These are phyloP conservation scores for Lateolabrax maculatus DNA, from an alignment of 2,797 vertebrate genomes.

Conservation along the genomic window DNA sequence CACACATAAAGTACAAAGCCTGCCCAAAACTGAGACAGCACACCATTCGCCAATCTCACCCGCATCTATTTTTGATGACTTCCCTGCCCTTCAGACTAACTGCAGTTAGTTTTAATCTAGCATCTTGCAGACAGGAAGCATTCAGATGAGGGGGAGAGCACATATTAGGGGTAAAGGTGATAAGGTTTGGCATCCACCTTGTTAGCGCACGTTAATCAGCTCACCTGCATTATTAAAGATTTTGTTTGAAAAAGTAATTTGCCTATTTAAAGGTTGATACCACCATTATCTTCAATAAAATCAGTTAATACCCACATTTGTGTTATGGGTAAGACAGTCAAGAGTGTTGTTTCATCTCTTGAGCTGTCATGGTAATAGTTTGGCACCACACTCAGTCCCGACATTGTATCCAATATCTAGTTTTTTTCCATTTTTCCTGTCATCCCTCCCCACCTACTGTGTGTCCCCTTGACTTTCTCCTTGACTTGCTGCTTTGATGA, in stretches of 20 bases:
- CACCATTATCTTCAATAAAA: conserved; percentile 22
- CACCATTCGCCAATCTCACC: conserved; percentile 45
- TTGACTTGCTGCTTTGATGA: conserved; percentile 63
- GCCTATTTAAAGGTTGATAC: conserved; percentile 20
- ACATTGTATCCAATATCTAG: conserved; percentile 34
- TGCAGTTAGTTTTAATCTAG: conserved; percentile 46
- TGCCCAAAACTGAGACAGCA: conserved; percentile 26
- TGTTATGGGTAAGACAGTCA: conserved; percentile 8
- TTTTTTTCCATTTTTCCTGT: conserved; percentile 43
- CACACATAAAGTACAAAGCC: conserved; percentile 5
- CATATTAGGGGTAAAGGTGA: conserved; percentile 13
- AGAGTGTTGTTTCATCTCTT: conserved; percentile 34
- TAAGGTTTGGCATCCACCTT: conserved; percentile 36
- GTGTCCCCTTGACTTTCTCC: conserved; percentile 66
- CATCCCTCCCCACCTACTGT: conserved; percentile 32
- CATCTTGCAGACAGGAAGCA: conserved; percentile 20
- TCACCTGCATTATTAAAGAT: conserved; percentile 24
- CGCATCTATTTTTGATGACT: conserved; percentile 38
- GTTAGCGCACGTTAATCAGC: conserved; percentile 39
- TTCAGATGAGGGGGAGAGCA: conserved; percentile 15
- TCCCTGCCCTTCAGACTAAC: conserved; percentile 46
- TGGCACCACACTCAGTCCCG: conserved; percentile 9
- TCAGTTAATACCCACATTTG: conserved; percentile 21
- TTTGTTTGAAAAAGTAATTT: conserved; percentile 12
- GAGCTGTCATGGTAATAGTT: conserved; percentile 42